Evolutionary conservation across 2,113 vertebrate genomes (phyloP), one percentile per base, ranked within the genome.

Genomic region (Tautogolabrus adspersus): DNA sequence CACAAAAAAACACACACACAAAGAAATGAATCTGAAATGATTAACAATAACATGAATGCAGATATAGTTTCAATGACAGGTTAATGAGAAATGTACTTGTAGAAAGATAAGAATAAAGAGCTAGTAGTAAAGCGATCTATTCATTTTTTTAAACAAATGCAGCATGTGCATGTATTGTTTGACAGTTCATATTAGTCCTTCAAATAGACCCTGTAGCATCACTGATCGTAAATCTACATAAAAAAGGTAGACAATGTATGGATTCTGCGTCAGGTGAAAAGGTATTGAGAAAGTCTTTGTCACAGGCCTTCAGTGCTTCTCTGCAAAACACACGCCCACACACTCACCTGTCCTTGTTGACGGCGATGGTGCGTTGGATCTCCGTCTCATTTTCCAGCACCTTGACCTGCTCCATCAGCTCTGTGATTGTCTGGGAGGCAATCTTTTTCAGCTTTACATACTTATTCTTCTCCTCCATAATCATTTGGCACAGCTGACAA

Each of bases 391-490:
- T 97, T 83, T 94, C 92, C 79, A 95, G 88, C 66, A 96, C 90
- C 85, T 94, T 95, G 52, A 95, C 61, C 52, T 90, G 93, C 47
- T 95, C 94, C 68, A 70, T 93, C 75, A 96, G 88, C 91, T 97
- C 96, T 10, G 84, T 87, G 47, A 91, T 89, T 18, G 93, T 94
- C 79, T 96, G 95, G 8, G 94, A 94, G 76, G 95, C 93, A 63
- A 81, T 86, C 54, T 94, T 86, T 81, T 96, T 94, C 66, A 98
- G 91, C 22, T 92, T 91, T n/a, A 96, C 87, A 71, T 93, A 95
- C 87, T 96, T 99, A 15, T 95, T 95, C 85, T 93, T 96, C 93
- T 98, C 96, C 18, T 76, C 93, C 75, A 91, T 91, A 44, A 97
- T 62, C 61, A 92, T 64, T 26, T 96, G 87, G 62, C 93, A 95